phyloP scores from a whole-genome alignment of 2,113 vertebrate species.

The Hypanus sabinus region DNA sequence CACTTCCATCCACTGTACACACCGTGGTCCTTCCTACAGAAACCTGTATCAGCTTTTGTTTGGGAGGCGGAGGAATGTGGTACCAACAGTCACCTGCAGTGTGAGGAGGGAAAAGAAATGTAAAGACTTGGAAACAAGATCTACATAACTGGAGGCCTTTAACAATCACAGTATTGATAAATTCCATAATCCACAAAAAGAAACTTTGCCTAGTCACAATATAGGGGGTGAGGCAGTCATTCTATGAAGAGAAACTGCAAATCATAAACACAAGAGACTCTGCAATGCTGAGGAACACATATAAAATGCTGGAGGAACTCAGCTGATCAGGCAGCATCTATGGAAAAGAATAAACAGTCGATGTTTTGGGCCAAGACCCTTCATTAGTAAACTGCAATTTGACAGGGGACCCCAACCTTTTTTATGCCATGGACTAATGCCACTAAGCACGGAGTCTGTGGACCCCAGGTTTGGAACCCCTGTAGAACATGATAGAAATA shows the following conservation, averaged over 20 bases:
- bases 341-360: no score
- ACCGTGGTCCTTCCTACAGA: slow-evolving; percentile 84
- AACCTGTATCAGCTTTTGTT: slow-evolving; percentile 84
- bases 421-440: no score
- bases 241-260: not conserved
- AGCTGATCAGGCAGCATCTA: no score
- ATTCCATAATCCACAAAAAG: not conserved
- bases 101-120: not conserved
- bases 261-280: no score
- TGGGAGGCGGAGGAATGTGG: slow-evolving; percentile 82
- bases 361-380: no score
- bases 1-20: slow-evolving; percentile 78
- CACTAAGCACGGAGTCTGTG: no score
- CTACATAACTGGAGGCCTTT: slow-evolving; percentile 28
- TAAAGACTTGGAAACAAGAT: not conserved
- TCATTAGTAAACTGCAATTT: no score
- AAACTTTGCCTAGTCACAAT: not conserved
- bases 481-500: no score
- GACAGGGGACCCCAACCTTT: no score
- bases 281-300: no score
- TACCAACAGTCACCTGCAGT: slow-evolving; percentile 84
- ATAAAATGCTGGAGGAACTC: no score
- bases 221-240: not conserved
- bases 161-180: not conserved
- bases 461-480: no score